Conservation (phyloP, 2,797 vertebrate genomes). For the Argentina silus region DNA sequence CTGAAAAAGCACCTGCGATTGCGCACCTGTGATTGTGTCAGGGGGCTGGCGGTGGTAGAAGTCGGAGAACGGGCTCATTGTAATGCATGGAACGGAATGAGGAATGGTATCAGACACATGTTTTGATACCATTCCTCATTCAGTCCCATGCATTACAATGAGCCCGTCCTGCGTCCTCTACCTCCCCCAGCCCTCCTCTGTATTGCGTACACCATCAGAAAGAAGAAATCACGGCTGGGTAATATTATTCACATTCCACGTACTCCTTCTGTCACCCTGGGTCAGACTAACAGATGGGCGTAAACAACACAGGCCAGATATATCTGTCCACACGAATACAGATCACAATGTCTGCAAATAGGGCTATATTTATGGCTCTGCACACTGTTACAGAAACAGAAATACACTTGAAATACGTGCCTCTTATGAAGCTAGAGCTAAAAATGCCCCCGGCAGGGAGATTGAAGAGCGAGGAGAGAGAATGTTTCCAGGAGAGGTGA, state of each 20-base stretch:
- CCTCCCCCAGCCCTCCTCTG: too few relatives aligned
- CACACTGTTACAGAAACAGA: conserved; percentile 21
- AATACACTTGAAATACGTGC: conserved; percentile 10
- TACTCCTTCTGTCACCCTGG: background rate
- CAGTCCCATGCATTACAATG: too few relatives aligned
- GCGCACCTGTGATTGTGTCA: too few relatives aligned
- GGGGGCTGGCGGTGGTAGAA: too few relatives aligned
- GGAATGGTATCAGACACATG: too few relatives aligned
- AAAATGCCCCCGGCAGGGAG: background rate
- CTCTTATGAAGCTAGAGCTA: background rate
- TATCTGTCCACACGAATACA: conserved; percentile 23
- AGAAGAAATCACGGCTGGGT: conserved; percentile 3
- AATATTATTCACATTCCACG: conserved; percentile 19
- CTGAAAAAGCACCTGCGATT: background rate
- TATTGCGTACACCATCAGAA: conserved; percentile 1
- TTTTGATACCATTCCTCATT: too few relatives aligned
- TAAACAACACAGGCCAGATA: conserved; percentile 13
- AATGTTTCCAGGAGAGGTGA: conserved; percentile 1
- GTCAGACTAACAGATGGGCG: conserved; percentile 25
- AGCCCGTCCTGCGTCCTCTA: too few relatives aligned
- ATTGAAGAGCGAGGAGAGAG: conserved; percentile 4
- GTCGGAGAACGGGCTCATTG: too few relatives aligned
- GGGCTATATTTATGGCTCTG: background rate
- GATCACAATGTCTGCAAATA: background rate
- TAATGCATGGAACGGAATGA: too few relatives aligned